These are phyloP conservation scores for Eupeodes corollae DNA, from an alignment of 1,140 invertebrate species.

Conservation along the genomic window DNA sequence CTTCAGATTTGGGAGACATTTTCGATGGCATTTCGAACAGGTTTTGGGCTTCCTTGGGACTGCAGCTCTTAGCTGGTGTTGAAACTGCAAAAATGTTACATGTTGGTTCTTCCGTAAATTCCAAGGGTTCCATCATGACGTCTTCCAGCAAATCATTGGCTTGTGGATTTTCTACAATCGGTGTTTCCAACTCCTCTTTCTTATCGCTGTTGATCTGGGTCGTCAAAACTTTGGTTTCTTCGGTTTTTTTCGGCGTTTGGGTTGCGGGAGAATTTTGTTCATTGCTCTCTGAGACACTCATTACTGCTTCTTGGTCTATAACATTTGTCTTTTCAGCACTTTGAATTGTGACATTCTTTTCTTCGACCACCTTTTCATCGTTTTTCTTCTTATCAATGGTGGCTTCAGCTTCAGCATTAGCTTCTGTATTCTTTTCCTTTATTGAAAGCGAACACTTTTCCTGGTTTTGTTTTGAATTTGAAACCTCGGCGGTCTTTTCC, in stretches of 20 bases:
- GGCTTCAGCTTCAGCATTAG: neutral
- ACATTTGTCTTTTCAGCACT: neutral
- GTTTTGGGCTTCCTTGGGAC: no score
- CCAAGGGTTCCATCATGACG: neutral
- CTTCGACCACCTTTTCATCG: neutral
- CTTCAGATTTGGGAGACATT: constrained; percentile 8
- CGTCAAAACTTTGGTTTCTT: neutral
- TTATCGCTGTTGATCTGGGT: constrained; percentile 1
- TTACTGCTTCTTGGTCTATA: neutral
- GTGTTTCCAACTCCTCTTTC: constrained; percentile 29
- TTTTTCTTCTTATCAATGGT: neutral
- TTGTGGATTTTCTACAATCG: constrained; percentile 20
- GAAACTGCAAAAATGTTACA: no score
- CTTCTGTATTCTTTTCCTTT: neutral
- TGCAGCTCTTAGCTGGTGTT: no score
- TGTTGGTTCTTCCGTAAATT: neutral
- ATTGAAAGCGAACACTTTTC: neutral
- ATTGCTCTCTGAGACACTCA: constrained; percentile 1
- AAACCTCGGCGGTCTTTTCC: neutral
- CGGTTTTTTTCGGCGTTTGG: neutral
- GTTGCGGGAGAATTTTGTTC: neutral
- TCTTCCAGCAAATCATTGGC: neutral
- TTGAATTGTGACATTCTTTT: constrained; percentile 10
- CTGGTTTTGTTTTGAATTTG: neutral
- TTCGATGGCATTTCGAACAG: no score